These are phyloP conservation scores for Todus mexicanus DNA, from an alignment of 2,797 vertebrate genomes.

Conservation along the genomic window DNA sequence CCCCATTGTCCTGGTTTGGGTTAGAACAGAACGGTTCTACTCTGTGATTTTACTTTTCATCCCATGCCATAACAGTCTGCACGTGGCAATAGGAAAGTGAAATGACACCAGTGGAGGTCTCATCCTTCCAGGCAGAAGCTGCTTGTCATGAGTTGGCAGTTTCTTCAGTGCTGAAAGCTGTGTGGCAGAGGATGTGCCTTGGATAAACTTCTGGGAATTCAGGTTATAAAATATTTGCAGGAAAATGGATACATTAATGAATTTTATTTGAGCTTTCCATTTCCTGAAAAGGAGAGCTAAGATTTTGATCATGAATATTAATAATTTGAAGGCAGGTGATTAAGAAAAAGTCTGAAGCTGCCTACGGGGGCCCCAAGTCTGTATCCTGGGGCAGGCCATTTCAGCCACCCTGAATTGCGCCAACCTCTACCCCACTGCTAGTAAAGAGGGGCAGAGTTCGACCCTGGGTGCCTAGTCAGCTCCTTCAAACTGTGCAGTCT, in stretches of 20 bases:
- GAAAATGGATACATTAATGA: background rate
- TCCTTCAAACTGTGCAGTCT: background rate
- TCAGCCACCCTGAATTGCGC: background rate
- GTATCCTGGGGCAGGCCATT: background rate
- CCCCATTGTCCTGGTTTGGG: too few species aligned
- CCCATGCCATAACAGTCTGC: background rate
- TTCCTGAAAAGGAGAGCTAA: background rate
- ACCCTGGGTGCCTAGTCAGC: background rate
- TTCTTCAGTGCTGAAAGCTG: background rate
- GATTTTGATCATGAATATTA: background rate
- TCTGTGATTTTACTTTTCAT: too few species aligned
- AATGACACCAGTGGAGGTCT: background rate
- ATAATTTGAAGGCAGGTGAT: background rate
- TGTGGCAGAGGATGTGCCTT: background rate
- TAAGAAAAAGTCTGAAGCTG: background rate
- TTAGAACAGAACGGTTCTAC: too few species aligned
- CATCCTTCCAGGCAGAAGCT: background rate
- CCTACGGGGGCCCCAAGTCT: background rate
- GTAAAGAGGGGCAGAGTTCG: background rate
- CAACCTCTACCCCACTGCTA: background rate
- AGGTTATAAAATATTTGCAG: background rate
- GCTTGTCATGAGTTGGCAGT: background rate
- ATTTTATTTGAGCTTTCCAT: constrained; percentile 8
- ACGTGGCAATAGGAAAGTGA: background rate
- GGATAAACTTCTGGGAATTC: background rate